phyloP scores from a whole-genome alignment of 2,888 invertebrate genomes.

The Sarcophaga variegata region DNA sequence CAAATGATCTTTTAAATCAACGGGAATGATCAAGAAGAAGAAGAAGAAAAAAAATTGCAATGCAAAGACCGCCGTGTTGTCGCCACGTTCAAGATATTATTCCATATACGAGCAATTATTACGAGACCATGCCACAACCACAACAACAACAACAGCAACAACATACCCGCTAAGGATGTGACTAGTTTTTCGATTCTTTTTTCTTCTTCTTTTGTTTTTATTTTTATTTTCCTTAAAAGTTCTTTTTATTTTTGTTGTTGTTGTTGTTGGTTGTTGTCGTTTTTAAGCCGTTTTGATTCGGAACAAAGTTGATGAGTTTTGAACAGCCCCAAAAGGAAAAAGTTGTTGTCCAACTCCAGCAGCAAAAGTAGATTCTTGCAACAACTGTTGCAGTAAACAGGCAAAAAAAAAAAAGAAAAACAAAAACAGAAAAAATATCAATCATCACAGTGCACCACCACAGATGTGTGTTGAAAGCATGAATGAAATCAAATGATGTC shows the following conservation, averaged over 20 bases:
- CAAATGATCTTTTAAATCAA: constrained; percentile 47
- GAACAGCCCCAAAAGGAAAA: constrained; percentile 19
- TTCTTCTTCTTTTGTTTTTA: constrained; percentile 33
- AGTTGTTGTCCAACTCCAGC: neutral
- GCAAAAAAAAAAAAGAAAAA: constrained; percentile 39
- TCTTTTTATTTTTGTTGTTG: too few relatives aligned
- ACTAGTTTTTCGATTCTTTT: constrained; percentile 54
- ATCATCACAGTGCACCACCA: constrained; percentile 36
- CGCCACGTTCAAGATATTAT: constrained; percentile 69
- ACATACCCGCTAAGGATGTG: constrained; percentile 66
- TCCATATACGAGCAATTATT: constrained; percentile 63
- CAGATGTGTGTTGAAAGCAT: constrained; percentile 66
- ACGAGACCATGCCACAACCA: constrained; percentile 59
- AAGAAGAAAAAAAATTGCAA: constrained; percentile 8
- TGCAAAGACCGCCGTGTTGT: constrained; percentile 64
- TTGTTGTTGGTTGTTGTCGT: too few relatives aligned
- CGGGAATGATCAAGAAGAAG: constrained; percentile 25
- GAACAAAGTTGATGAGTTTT: constrained; percentile 46
- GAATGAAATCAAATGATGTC: constrained; percentile 67
- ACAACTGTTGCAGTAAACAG: neutral
- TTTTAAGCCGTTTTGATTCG: neutral
- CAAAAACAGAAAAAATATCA: too few relatives aligned
- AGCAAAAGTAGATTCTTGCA: constrained; percentile 2
- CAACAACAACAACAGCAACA: constrained; percentile 27
- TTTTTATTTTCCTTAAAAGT: neutral